Evolutionary conservation across 2,888 invertebrate genomes (phyloP), one percentile per base, ranked within the genome.

Genomic region (Pardosa pseudoannulata): DNA sequence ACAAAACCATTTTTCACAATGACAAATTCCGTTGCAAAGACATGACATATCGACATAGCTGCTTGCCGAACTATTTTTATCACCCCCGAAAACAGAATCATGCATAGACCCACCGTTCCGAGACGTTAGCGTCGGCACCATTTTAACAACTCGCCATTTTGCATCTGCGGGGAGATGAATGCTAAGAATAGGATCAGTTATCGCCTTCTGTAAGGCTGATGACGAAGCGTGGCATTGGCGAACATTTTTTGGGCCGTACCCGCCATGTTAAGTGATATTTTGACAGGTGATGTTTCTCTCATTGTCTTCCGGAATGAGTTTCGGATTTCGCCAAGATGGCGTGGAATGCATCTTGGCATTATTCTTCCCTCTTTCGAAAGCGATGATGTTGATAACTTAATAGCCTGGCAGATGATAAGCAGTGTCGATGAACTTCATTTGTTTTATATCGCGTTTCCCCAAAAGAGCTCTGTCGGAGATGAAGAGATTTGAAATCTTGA

Each of bases 191-290:
- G 56, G 71, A 71, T 46, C 82, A 71, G 76, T 83, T 83, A 76
- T 76, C 82, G 65, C 76, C 82, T 75, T 74, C 72, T 36, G 50
- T 29, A 56, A 64, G 16, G 73, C 72, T 83, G 82, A 83, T 76
- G 82, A 83, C 82, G 82, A 83, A 64, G 82, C 82, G 70, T 83
- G 67, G 82, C 71, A 83, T 83, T 76, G 82, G 82, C 72, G 82
- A 72, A 7, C 74, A 81, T 41, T 32, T 68, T 74, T 76, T 71
- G 75, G 76, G 74, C 68, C 70, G 65, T 39, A 31, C 28, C 67
- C 65, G 62, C 75, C 27, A 72, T 83, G 82, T 83, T 76, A 83
- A 83, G 76, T 83, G 76, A 83, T 83, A 71, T 83, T 83, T 83
- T 83, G 82, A 83, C 82, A 83, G 62, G 79, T 39, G 64, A 64